Evolutionary conservation across 2,797 vertebrate genomes (phyloP).

Genomic region (Lophius americanus): DNA sequence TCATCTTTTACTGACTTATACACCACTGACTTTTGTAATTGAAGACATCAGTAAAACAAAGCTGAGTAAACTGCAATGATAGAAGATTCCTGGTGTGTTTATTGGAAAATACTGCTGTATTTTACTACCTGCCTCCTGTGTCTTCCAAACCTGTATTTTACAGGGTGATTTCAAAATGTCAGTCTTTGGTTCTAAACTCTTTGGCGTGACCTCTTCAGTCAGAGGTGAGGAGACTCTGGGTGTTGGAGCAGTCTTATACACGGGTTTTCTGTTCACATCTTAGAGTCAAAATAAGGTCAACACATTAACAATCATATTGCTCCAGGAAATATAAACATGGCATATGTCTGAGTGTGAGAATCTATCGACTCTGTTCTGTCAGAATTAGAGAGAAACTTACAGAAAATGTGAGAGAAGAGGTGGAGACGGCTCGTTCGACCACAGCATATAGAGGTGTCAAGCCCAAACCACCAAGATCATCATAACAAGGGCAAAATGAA

Average conservation of each 20-base stretch:
- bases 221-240: slow-evolving; percentile 25
- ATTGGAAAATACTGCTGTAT: slow-evolving; percentile 44
- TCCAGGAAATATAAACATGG: slow-evolving; percentile 25
- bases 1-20: slow-evolving; percentile 17
- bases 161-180: slow-evolving; percentile 24
- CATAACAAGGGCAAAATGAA: not conserved
- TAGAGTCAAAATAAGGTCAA: slow-evolving; percentile 34
- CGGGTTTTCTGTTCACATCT: slow-evolving; percentile 32
- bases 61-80: slow-evolving; percentile 27
- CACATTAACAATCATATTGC: slow-evolving; percentile 22
- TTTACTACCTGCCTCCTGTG: slow-evolving; percentile 42
- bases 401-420: not conserved
- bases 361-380: slow-evolving; percentile 10
- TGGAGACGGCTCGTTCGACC: not conserved
- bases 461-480: not conserved
- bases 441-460: too few relatives aligned
- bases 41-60: slow-evolving; percentile 42
- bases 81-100: slow-evolving; percentile 65
- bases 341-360: not conserved
- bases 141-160: slow-evolving; percentile 54
- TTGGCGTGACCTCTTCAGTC: slow-evolving; percentile 41
- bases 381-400: slow-evolving; percentile 7
- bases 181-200: slow-evolving; percentile 44
- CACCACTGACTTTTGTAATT: slow-evolving; percentile 38
- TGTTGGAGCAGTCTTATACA: slow-evolving; percentile 39